Conservation (phyloP, 2,888 invertebrate species). For the Cryptocheilus praepositus region DNA sequence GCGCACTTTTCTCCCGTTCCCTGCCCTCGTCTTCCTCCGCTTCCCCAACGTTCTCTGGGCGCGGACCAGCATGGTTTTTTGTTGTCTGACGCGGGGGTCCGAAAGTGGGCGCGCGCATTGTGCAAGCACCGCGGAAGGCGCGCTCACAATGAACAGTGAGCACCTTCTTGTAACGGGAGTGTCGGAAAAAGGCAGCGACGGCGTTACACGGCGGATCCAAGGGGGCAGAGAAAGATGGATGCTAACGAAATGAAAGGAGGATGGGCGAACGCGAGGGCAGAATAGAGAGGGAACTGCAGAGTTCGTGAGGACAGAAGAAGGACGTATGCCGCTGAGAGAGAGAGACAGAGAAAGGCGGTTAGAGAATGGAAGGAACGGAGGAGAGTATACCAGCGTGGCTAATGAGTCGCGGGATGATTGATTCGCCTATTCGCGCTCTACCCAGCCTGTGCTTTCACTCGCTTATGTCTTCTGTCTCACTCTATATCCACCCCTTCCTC, state of each 20-base stretch:
- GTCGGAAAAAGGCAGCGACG: constrained; percentile 20
- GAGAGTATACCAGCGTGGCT: constrained; percentile 61
- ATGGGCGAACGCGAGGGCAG: constrained; percentile 3
- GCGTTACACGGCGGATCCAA: constrained; percentile 24
- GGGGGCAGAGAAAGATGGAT: constrained; percentile 16
- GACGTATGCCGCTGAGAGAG: constrained; percentile 23
- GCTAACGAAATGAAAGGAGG: constrained; percentile 30
- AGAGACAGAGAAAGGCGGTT: constrained; percentile 21
- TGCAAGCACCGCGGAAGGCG: constrained; percentile 17
- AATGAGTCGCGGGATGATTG: constrained; percentile 74
- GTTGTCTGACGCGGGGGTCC: constrained; percentile 11
- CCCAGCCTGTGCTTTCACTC: constrained; percentile 62
- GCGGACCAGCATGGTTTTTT: constrained; percentile 15
- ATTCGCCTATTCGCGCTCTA: constrained; percentile 64
- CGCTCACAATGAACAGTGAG: constrained; percentile 36
- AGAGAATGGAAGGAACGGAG: constrained; percentile 22
- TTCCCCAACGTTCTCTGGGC: neutral
- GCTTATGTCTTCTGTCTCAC: constrained; percentile 29
- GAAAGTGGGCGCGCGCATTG: constrained; percentile 35
- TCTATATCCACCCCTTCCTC: constrained; percentile 31
- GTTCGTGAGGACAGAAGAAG: no score
- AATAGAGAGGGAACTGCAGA: constrained; percentile 17
- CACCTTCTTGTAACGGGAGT: constrained; percentile 39
- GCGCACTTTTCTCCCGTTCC: neutral
- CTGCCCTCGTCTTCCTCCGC: neutral